These are phyloP conservation scores for Taxidea taxus DNA, from an alignment of 2,113 vertebrate species.

Conservation along the genomic window DNA sequence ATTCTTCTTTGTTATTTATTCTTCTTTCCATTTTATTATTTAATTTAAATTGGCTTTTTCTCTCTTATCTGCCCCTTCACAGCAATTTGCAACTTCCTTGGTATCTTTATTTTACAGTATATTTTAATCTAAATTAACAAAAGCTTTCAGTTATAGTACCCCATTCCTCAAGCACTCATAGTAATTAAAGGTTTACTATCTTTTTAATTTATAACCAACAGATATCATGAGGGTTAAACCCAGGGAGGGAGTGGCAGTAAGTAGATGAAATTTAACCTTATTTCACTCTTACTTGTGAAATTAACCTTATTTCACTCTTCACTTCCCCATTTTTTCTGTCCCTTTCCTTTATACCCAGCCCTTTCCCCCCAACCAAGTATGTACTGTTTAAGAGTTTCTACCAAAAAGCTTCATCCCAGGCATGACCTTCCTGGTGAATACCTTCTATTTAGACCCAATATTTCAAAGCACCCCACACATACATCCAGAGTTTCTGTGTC, in stretches of 20 bases:
- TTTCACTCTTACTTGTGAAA: neutral
- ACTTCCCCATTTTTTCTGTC: neutral
- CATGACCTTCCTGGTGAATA: neutral
- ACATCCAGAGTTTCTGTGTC: neutral
- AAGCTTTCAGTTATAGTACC: neutral
- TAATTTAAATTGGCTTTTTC: neutral
- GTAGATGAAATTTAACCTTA: neutral
- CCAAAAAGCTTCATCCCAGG: neutral
- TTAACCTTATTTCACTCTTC: constrained; percentile 23
- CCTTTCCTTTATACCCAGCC: neutral
- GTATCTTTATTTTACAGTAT: neutral
- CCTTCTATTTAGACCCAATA: neutral
- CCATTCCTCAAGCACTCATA: neutral
- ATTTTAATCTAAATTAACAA: constrained; percentile 15
- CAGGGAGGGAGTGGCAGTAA: neutral
- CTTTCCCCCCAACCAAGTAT: neutral
- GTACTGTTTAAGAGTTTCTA: neutral
- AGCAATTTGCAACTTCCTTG: constrained; percentile 2
- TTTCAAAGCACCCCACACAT: neutral
- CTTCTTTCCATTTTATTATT: constrained; percentile 14
- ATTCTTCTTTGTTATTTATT: constrained; percentile 24
- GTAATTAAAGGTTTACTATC: neutral
- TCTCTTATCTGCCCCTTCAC: neutral
- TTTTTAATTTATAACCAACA: neutral
- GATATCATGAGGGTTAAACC: neutral